Evolutionary conservation across 1,140 invertebrate species (phyloP), one percentile per base, ranked within the genome.

Genomic region (Drosophila kepulauana): DNA sequence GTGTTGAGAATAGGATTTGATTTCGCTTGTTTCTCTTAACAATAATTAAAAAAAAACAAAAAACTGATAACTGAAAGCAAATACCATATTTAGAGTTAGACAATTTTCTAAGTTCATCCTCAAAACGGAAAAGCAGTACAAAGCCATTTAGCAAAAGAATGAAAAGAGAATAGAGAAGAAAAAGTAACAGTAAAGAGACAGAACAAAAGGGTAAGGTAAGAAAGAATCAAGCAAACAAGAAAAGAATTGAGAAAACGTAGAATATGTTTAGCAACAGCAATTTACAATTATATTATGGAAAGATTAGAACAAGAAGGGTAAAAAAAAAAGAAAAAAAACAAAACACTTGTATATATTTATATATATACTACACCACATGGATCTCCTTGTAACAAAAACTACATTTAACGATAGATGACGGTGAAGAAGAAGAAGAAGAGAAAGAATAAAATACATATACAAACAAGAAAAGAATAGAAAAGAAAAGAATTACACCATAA

Each of bases 361-460:
- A 38, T 8, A 38, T 72, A 69, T 70, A 84, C 64, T 58, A 66
- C 59, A 79, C 48, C 77, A 77, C 56, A 84, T 81, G 74, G 81
- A 85, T 85, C 81, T 85, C 81, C 80, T 84, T 78, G 65, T 74
- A 78, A 68, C 61, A 65, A 81, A 78, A 57, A 64, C 33, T 65
- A 72, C 70, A 67, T 69, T 62, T 69, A 48, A 74, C 15, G 43
- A 45, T 46, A 48, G n/a, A 54, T 49, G 46, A 49, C 8, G 16
- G 8, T 20, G 16, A 51, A 38, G 30, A 64, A 58, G 38, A 59
- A 30, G 2, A 41, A 7, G 35, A 11, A 38, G 35, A 38, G 35
- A 38, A 38, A 38, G 35, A 38, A 38, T 45, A 73, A 72, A 73
- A 69, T 84, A 58, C 38, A 79, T 63, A 63, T 43, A 78, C 58